phyloP scores from a whole-genome alignment of 2,113 vertebrate genomes.

The Puntigrus tetrazona region DNA sequence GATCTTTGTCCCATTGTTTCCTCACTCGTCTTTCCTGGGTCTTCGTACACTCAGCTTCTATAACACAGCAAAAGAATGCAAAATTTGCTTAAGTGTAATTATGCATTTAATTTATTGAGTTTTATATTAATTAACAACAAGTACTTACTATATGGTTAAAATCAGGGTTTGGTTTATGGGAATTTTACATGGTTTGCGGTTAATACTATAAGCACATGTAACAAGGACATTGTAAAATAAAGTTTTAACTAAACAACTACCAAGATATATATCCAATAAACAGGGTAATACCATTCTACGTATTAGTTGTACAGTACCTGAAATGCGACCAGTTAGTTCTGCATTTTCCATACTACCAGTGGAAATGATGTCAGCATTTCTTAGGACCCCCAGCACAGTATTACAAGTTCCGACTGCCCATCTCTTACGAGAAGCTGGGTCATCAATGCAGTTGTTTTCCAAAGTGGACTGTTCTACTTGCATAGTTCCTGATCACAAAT shows the following conservation, averaged over 20 bases:
- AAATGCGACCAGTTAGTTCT: constrained; percentile 34
- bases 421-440: constrained; percentile 63
- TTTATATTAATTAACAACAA: too few relatives aligned
- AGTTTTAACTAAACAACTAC: neutral
- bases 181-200: too few relatives aligned
- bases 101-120: too few relatives aligned
- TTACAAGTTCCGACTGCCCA: constrained; percentile 75
- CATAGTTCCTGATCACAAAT: constrained; percentile 35
- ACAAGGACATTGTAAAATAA: too few relatives aligned
- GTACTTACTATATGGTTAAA: neutral
- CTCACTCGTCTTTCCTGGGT: constrained; percentile 67
- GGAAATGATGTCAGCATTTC: constrained; percentile 76
- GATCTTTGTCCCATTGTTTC: constrained; percentile 80
- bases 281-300: neutral
- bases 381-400: constrained; percentile 72
- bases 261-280: neutral
- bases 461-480: constrained; percentile 12
- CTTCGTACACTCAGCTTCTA: constrained; percentile 69
- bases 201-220: too few relatives aligned
- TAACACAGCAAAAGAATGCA: constrained; percentile 28
- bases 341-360: constrained; percentile 70
- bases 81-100: too few relatives aligned
- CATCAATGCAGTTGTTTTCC: constrained; percentile 24
- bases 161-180: neutral
- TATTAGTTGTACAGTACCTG: neutral